Conservation (phyloP, 2,113 vertebrate species). For the Pseudolaguvia tuberculata region DNA sequence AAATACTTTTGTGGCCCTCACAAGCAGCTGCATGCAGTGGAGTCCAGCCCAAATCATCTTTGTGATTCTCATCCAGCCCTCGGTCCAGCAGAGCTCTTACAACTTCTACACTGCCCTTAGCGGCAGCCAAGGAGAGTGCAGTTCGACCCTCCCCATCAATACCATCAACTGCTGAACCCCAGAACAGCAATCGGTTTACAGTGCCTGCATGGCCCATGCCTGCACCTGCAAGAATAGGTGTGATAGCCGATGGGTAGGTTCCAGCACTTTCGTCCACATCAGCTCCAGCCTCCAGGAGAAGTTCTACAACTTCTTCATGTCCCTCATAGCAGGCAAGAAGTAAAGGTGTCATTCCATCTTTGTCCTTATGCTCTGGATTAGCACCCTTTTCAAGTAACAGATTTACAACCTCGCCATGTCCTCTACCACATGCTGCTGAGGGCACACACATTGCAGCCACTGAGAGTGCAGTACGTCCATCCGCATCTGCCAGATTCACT, state of each 20-base stretch:
- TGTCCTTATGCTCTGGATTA: constrained; percentile 66
- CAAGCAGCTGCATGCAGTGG: constrained; percentile 74
- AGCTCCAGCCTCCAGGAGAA: constrained; percentile 74
- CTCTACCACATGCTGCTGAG: constrained; percentile 57
- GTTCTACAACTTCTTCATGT: constrained; percentile 69
- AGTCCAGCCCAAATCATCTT: constrained; percentile 78
- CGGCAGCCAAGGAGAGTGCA: constrained; percentile 70
- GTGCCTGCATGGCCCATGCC: constrained; percentile 71
- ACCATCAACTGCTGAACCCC: constrained; percentile 72
- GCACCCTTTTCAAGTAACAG: constrained; percentile 71
- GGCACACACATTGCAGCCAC: constrained; percentile 74
- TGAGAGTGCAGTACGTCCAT: constrained; percentile 71
- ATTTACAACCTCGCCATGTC: constrained; percentile 63
- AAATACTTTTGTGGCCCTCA: constrained; percentile 70
- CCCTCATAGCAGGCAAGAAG: constrained; percentile 75
- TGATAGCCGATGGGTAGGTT: constrained; percentile 56
- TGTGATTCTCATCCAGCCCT: constrained; percentile 77
- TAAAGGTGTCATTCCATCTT: constrained; percentile 72
- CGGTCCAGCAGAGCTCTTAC: constrained; percentile 69
- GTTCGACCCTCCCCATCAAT: constrained; percentile 75
- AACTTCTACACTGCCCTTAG: constrained; percentile 66
- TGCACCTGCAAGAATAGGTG: constrained; percentile 71
- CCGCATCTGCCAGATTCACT: constrained; percentile 64
- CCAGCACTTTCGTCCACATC: constrained; percentile 69
- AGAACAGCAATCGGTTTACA: constrained; percentile 69